These are phyloP conservation scores for Falco columbarius DNA, from an alignment of 2,797 vertebrate species.

Conservation along the genomic window DNA sequence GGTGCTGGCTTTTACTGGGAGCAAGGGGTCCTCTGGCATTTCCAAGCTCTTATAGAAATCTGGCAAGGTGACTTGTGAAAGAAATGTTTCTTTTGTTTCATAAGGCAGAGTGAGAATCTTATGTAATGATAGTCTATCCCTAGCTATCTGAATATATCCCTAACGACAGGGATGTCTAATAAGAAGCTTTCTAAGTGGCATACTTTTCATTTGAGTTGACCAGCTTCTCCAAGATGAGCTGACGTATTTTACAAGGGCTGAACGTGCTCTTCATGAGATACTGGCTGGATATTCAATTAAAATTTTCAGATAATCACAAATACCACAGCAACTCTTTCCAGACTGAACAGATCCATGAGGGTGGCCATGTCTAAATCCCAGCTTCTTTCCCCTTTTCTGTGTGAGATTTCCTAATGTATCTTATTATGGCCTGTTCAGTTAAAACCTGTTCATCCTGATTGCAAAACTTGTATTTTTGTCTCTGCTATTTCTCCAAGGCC, in stretches of 20 bases:
- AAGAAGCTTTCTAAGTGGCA: not conserved
- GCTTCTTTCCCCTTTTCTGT: not conserved
- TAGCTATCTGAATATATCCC: not conserved
- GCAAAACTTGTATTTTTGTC: not conserved
- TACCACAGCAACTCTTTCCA: not conserved
- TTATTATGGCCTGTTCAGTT: no score
- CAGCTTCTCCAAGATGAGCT: not conserved
- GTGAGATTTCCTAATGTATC: not conserved
- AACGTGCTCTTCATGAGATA: not conserved
- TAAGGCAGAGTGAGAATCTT: not conserved
- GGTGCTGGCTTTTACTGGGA: not conserved
- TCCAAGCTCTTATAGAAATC: not conserved
- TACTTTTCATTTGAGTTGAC: not conserved
- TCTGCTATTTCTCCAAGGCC: not conserved
- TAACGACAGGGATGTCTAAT: not conserved
- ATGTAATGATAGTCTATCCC: not conserved
- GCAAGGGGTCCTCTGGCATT: not conserved
- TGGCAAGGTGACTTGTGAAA: not conserved
- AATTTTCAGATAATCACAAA: not conserved
- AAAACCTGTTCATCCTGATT: not conserved
- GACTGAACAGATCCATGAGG: not conserved
- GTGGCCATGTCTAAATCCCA: not conserved
- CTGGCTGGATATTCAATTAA: rapidly evolving
- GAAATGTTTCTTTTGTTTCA: not conserved
- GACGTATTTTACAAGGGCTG: not conserved